phyloP scores from a whole-genome alignment of 1,140 invertebrate species.

The Bombus breviceps region DNA sequence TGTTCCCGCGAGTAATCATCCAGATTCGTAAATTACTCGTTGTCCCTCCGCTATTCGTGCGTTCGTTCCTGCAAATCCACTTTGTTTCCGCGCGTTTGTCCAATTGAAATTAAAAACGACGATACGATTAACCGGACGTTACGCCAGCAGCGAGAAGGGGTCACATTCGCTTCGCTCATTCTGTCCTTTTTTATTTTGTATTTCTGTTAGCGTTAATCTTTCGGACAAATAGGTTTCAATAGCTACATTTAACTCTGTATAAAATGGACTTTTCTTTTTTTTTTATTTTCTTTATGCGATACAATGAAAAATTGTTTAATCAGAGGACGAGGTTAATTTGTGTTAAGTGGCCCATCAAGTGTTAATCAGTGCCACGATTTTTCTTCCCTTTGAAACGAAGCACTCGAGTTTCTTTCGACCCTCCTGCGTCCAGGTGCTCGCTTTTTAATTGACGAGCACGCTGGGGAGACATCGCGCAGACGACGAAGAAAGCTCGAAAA shows the following conservation, averaged over 20 bases:
- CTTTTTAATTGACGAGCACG: constrained; percentile 79
- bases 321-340: background rate
- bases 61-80: constrained; percentile 57
- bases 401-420: constrained; percentile 31
- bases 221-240: background rate
- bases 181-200: background rate
- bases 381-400: constrained; percentile 37
- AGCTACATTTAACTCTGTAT: background rate
- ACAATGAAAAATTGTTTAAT: background rate
- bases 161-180: background rate
- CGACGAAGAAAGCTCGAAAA: constrained; percentile 72
- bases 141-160: background rate
- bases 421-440: constrained; percentile 69
- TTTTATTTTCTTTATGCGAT: background rate
- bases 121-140: constrained; percentile 28
- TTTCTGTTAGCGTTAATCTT: background rate
- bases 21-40: constrained; percentile 69
- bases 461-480: constrained; percentile 74
- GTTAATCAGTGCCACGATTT: constrained; percentile 63
- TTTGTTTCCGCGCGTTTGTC: constrained; percentile 47
- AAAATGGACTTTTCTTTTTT: background rate
- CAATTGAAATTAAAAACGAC: constrained; percentile 38
- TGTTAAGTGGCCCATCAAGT: background rate
- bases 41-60: constrained; percentile 30
- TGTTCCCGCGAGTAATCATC: constrained; percentile 69